phyloP scores from a whole-genome alignment of 1,140 invertebrate genomes.

The Aphidius ervi region DNA sequence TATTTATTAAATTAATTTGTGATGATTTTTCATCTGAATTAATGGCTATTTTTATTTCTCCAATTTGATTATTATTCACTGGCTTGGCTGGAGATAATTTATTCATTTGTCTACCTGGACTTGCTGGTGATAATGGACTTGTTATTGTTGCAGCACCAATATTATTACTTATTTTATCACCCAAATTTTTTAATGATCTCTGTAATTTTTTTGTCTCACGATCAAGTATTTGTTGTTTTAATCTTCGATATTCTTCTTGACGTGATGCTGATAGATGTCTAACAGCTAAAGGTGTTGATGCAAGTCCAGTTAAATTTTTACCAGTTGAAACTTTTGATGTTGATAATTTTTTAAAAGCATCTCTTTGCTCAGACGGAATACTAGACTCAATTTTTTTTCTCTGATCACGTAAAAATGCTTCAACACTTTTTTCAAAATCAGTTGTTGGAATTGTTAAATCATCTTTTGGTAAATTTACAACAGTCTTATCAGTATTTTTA shows the following conservation, averaged over 20 bases:
- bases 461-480: constrained; percentile 11
- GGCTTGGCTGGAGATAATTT: constrained; percentile 1
- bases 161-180: constrained; percentile 6
- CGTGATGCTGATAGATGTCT: constrained; percentile 45
- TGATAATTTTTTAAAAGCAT: background rate
- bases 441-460: constrained; percentile 29
- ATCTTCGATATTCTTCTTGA: constrained; percentile 49
- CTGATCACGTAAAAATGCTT: constrained; percentile 43
- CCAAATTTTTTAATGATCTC: constrained; percentile 11
- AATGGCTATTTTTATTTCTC: background rate
- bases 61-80: background rate
- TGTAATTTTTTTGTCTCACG: constrained; percentile 38
- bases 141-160: background rate
- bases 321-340: constrained; percentile 8
- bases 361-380: background rate
- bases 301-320: constrained; percentile 21
- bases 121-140: constrained; percentile 22
- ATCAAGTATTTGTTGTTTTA: constrained; percentile 47
- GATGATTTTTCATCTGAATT: constrained; percentile 6
- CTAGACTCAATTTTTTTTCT: constrained; percentile 43
- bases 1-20: background rate
- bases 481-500: constrained; percentile 18
- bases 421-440: constrained; percentile 48
- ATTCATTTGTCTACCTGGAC: constrained; percentile 11
- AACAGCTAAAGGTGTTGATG: constrained; percentile 39